Conservation (phyloP, 2,888 invertebrate genomes). For the Pseudococcus viburni region DNA sequence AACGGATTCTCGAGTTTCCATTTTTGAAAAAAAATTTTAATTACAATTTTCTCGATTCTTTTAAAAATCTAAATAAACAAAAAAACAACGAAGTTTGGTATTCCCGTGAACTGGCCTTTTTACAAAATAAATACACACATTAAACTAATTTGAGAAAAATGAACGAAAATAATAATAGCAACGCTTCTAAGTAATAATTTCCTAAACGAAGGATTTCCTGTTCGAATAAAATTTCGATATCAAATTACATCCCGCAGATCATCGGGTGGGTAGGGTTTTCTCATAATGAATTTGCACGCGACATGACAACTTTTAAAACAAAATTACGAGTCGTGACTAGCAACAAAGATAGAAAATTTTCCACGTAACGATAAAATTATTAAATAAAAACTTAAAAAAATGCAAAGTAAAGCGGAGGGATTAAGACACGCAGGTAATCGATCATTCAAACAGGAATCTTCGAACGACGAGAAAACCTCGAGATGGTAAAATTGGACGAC, state of each 20-base stretch:
- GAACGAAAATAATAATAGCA: neutral
- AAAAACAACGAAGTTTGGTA: neutral
- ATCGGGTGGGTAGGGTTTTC: neutral
- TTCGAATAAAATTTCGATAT: neutral
- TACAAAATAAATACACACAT: neutral
- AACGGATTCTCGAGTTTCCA: neutral
- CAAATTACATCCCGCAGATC: neutral
- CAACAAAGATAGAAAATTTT: neutral
- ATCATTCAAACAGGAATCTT: neutral
- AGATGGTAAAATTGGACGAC: neutral
- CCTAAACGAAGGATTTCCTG: neutral
- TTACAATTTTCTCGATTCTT: no score
- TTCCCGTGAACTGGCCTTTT: neutral
- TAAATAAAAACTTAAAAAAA: slow-evolving; percentile 7
- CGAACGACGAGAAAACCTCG: neutral
- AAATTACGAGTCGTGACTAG: neutral
- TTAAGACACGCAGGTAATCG: neutral
- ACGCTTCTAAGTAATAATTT: neutral
- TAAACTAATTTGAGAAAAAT: neutral
- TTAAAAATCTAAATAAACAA: neutral
- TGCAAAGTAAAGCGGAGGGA: neutral
- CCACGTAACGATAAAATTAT: neutral
- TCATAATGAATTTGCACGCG: no score
- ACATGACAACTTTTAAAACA: neutral
- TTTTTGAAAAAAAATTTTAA: no score